Base-by-base conservation (phyloP, 2,113 vertebrate species). In the Ophthalmolycus amberensis region DNA sequence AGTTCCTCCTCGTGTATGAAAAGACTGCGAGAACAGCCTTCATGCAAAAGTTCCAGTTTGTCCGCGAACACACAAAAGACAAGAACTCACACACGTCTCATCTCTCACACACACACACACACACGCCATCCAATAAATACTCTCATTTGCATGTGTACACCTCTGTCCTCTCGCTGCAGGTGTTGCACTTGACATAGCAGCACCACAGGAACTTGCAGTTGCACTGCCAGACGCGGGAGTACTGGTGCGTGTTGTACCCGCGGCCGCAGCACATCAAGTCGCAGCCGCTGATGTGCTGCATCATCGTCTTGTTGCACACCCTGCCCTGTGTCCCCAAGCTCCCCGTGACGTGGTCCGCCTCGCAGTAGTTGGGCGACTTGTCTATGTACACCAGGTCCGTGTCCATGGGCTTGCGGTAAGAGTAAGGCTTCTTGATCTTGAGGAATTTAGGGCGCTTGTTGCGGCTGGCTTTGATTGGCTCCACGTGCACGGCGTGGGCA, bases 131-230 rank as follows among this genome's bases (percentile, higher is more conserved):
- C 83, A 90, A 93, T 93, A 91, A 93, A 88, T 82, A 87, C 44
- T 89, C 84, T 99, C 95, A 99, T 93, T 99, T 99, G 93, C 98
- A 99, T 2, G 98, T 99, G 91, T 99, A 97, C 67, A 99, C 97
- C 93, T 99, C 98, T 58, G 98, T 99, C 95, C 96, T 96, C 94
- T 99, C 98, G 0, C 97, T 99, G 95, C 98, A 99, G 0, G 98
- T 99, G 96, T 98, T 99, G 94, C 98, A 99, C 76, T 97, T 99
- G 29, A 99, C 98, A 0, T 98, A 98, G 94, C 98, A 99, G 95
- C 98, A 99, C 98, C 98, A 99, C 77, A 99, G 96, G 91, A 99
- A 99, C 89, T 98, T 99, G 92, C 98, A 99, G 96, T 99, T 98
- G 94, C 98, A 99, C 92, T 99, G 98, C 98, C 98, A 99, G 46